A percentile compares a stretch with the other conserved stretches of the same genome.
Evolutionary conservation across 2,888 invertebrate genomes (phyloP).

Genomic region (Myopa testacea): DNA sequence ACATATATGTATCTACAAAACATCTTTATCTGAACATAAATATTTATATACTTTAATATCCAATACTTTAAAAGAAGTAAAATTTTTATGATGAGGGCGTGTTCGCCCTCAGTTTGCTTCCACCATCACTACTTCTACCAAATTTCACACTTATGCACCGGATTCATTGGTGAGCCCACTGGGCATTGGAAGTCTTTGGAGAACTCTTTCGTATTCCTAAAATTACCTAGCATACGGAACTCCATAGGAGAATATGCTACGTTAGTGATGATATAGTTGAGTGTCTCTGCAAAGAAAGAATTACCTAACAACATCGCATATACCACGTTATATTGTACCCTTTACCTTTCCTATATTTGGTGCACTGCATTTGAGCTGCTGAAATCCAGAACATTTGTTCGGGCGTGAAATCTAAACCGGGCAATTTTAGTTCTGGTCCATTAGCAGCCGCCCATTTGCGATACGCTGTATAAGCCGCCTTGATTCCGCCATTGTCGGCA

Average conservation of each 20-base stretch:
- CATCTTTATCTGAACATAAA: too few species aligned
- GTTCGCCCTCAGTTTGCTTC: too few species aligned
- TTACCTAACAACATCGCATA: not conserved
- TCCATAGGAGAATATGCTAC: constrained; percentile 84
- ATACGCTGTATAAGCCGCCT: constrained; percentile 60
- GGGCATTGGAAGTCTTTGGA: constrained; percentile 89
- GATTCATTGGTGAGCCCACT: constrained; percentile 91
- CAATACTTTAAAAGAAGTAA: too few species aligned
- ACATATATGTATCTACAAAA: too few species aligned
- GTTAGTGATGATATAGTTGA: constrained; percentile 83
- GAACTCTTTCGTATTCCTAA: constrained; percentile 94
- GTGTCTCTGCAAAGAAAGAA: constrained; percentile 70
- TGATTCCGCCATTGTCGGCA: constrained; percentile 63
- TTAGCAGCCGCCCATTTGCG: constrained; percentile 53
- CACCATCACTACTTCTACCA: constrained; percentile 73
- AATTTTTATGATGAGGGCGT: too few species aligned
- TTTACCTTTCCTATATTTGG: constrained; percentile 45
- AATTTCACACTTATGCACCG: constrained; percentile 87
- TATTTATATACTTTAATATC: too few species aligned
- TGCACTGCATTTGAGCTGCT: constrained; percentile 53
- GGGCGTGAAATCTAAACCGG: constrained; percentile 53
- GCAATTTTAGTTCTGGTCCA: constrained; percentile 51
- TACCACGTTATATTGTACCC: too few species aligned
- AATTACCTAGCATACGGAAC: constrained; percentile 88
- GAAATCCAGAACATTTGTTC: constrained; percentile 62